phyloP scores from a whole-genome alignment of 2,888 invertebrate species.

The Tiliacea aurago region DNA sequence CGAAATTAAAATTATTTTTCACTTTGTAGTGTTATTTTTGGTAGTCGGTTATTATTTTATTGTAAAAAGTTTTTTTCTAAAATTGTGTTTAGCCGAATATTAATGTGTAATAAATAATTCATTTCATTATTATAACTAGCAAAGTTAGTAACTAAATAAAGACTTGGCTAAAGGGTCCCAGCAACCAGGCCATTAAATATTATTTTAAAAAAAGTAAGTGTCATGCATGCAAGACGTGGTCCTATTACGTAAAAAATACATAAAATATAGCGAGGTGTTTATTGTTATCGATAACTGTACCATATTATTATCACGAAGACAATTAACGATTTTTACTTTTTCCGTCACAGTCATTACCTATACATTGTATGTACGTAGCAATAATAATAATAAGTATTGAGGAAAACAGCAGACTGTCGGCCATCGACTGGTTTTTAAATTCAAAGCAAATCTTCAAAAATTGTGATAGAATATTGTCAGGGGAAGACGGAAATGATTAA shows the following conservation, averaged over 20 bases:
- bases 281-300: slow-evolving; percentile 1
- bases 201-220: no score
- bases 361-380: not conserved
- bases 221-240: not conserved
- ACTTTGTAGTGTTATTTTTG: no score
- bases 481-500: not conserved
- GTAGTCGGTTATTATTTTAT: no score
- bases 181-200: no score
- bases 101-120: no score
- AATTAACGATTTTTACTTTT: slow-evolving; percentile 1
- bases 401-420: not conserved
- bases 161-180: no score
- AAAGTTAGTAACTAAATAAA: no score
- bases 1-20: no score
- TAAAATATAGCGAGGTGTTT: not conserved
- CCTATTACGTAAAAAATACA: not conserved
- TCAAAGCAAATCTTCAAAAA: not conserved
- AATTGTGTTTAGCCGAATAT: no score
- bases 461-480: not conserved
- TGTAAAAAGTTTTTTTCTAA: no score
- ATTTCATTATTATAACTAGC: no score
- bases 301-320: slow-evolving; percentile 2
- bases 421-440: not conserved
- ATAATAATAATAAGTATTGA: not conserved
- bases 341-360: not conserved